Percentiles rank a stretch among this genome's conserved stretches.
Evolutionary conservation across 1,140 invertebrate genomes (phyloP).

Genomic region (Drosophila miranda): DNA sequence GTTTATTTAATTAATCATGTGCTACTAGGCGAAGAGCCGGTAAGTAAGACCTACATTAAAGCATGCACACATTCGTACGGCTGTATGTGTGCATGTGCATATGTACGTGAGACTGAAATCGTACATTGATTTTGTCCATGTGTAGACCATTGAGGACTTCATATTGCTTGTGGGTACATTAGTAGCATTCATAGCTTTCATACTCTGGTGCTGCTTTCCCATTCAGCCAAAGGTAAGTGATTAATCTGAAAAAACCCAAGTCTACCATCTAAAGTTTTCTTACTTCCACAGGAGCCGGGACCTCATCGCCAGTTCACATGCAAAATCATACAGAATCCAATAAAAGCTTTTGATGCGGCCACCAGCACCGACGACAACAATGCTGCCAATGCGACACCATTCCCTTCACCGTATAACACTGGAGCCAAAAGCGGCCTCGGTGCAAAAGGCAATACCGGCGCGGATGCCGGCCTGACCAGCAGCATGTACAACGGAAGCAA

Average conservation of each 20-base stretch:
- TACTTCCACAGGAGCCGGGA: conserved; percentile 49
- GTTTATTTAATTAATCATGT: conserved; percentile 85
- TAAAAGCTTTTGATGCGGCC: conserved; percentile 59
- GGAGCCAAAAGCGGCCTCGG: background rate
- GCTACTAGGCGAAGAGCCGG: conserved; percentile 85
- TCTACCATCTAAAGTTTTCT: background rate
- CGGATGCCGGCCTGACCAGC: conserved; percentile 2
- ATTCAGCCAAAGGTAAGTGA: conserved; percentile 84
- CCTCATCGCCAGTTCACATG: conserved; percentile 73
- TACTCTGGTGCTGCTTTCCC: conserved; percentile 86
- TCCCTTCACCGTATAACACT: background rate
- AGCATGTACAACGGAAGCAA: conserved; percentile 43
- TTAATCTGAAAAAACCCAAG: conserved; percentile 8
- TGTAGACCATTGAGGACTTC: conserved; percentile 85
- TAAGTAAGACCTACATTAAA: conserved; percentile 72
- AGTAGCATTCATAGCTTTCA: conserved; percentile 86
- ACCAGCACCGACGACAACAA: conserved; percentile 34
- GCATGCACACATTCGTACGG: background rate
- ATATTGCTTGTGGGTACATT: conserved; percentile 85
- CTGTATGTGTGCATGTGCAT: background rate
- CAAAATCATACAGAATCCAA: conserved; percentile 66
- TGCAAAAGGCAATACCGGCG: background rate
- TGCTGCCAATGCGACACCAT: conserved; percentile 9
- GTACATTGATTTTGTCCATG: conserved; percentile 14
- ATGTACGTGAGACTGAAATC: background rate